Evolutionary conservation across 2,888 invertebrate species (phyloP), one percentile per base, ranked within the genome.

Genomic region (Rhodophaea formosa): DNA sequence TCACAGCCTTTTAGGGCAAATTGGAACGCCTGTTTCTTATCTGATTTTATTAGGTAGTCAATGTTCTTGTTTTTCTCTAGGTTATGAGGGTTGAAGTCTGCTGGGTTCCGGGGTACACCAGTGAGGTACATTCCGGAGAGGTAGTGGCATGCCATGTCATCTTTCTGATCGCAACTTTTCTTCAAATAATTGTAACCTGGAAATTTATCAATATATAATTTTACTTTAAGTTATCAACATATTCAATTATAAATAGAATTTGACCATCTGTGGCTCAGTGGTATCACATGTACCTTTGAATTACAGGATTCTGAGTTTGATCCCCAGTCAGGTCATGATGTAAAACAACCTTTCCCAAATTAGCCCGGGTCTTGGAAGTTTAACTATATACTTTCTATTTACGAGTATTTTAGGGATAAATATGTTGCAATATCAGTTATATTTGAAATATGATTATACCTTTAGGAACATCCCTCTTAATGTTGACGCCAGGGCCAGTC

Each of bases 1-100:
- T 97, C 95, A 80, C 99, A 99, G 0, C 95, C 96, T 80, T 94
- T 95, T 59, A 93, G 84, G 0, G 97, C 95, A 72, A 93, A 95
- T 42, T 94, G 88, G 79, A 97, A 96, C 0, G 98, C 97, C 82
- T 96, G 95, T 44, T 91, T 91, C 92, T 94, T 93, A 74, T 97
- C 94, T 63, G 94, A 93, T 53, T 88, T 89, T 23, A 95, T 88
- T 56, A 93, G 78, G 68, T 78, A 93, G 0, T 93, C 93, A 65
- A 86, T 80, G 53, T 82, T 84, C 67, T 79, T 81, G 64, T 88
- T 88, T 61, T 88, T 88, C 17, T 80, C 84, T 0, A 74, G 78
- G 7, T 74, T 82, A 63, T 85, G 89, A 7, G 83, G 86, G 64
- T 83, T 88, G 63, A 62, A 88, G 1, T 86, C 85, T 53, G 93